Percentiles rank a stretch among this genome's conserved stretches.
Conservation (phyloP, 2,888 invertebrate species). For the Mesochorus sp. region DNA sequence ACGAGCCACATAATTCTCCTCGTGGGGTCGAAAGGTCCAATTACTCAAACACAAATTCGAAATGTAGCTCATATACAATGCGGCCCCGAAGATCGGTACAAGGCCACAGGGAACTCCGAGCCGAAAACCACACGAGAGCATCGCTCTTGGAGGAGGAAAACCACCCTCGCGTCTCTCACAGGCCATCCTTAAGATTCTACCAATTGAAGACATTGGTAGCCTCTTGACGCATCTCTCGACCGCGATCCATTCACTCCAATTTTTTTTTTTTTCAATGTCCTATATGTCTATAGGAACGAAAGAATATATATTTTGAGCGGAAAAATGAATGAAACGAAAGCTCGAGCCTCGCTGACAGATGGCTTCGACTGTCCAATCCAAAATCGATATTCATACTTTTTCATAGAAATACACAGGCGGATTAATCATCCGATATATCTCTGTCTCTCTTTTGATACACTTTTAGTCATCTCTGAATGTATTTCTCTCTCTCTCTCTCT, state of each 20-base stretch:
- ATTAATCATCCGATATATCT: conserved; percentile 52
- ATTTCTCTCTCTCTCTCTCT: conserved; percentile 3
- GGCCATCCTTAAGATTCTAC: conserved; percentile 32
- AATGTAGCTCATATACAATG: not conserved
- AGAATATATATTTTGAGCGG: not conserved
- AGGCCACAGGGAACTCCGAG: not conserved
- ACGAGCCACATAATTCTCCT: not conserved
- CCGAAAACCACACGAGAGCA: conserved; percentile 26
- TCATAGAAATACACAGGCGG: not conserved
- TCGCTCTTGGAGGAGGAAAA: conserved; percentile 28
- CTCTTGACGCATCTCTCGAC: conserved; percentile 65
- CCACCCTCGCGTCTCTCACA: conserved; percentile 24
- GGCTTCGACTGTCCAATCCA: conserved; percentile 51
- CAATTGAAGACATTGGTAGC: conserved; percentile 22
- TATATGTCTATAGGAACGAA: not conserved
- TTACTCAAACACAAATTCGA: conserved; percentile 70
- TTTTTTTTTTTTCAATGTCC: conserved; percentile 15
- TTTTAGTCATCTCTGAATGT: conserved; percentile 31
- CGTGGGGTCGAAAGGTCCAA: conserved; percentile 67
- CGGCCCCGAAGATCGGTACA: not conserved
- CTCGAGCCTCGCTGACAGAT: conserved; percentile 58
- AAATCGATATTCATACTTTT: conserved; percentile 61
- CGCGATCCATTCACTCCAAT: conserved; percentile 50
- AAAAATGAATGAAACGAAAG: conserved; percentile 35
- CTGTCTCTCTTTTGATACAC: conserved; percentile 29